Evolutionary conservation across 2,113 vertebrate genomes (phyloP), one percentile per base, ranked within the genome.

Genomic region (Gavialis gangeticus): DNA sequence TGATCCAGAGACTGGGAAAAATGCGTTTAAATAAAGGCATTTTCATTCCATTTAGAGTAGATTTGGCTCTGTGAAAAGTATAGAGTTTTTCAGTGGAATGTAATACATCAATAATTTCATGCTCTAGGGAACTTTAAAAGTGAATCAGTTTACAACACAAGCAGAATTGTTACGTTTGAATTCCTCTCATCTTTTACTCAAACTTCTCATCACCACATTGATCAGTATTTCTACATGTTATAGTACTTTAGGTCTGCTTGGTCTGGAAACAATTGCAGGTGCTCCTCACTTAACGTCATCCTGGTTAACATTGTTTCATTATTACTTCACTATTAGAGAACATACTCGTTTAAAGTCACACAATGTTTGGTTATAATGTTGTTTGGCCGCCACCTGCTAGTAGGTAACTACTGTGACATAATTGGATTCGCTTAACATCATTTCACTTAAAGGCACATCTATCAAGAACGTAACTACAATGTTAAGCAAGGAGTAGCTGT

Each of bases 41-140:
- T 67, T 91, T 95, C 96, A 94, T 93, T 95, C 34, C 94, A 92
- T 79, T 92, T 87, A 88, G 83, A 85, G 63, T 8, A 28, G 55
- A 88, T 92, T 93, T 96, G 84, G 90, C 89, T 94, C 82, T 77
- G 82, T 84, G 56, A 76, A 81, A 87, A 75, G 25, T 92, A 92
- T 24, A 84, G 88, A 91, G 96, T 90, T 97, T 92, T 92, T 46
- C 84, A 85, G 5, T 25, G 80, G 34, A 46, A 6, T 64, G 60
- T 78, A 80, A 87, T 27, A 93, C 57, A 92, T 75, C 92, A 95
- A 85, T 6, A 12, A 87, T 63, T 73, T 54, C 4, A n/a, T 75
- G 54, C 75, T 85, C 57, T 84, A 75, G 58, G 46, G n/a, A 55
- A 34, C 37, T 69, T 94, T 91, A 84, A 62, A 95, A 88, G 30